These are phyloP conservation scores for Drosophila athabasca DNA, from an alignment of 1,140 invertebrate genomes.

Conservation along the genomic window DNA sequence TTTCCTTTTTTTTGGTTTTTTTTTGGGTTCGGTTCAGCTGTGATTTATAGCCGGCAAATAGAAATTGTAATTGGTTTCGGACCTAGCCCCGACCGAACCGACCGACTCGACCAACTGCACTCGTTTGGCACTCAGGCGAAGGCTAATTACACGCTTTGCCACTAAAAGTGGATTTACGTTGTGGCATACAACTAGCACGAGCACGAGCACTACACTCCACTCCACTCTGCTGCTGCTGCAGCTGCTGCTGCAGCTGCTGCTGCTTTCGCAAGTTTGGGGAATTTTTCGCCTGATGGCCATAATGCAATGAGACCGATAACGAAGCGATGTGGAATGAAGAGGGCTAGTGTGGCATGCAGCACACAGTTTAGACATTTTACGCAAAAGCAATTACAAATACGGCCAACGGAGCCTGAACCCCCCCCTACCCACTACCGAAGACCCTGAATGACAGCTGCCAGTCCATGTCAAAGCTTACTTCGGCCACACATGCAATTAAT, in stretches of 20 bases:
- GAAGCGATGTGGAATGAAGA: conserved; percentile 30
- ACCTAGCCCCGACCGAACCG: not conserved
- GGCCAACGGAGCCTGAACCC: conserved; percentile 15
- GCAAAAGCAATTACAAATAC: conserved; percentile 65
- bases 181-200: conserved; percentile 32
- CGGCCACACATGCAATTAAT: conserved; percentile 69
- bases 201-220: conserved; percentile 8
- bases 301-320: conserved; percentile 58
- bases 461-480: conserved; percentile 55
- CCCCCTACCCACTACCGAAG: not conserved
- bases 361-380: conserved; percentile 53
- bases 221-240: not conserved
- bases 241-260: too few species aligned
- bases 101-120: not conserved
- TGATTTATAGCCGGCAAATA: conserved; percentile 68
- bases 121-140: conserved; percentile 21
- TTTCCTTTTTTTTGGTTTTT: not conserved
- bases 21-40: conserved; percentile 3
- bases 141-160: conserved; percentile 69
- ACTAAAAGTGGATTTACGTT: conserved; percentile 68
- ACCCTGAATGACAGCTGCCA: conserved; percentile 38
- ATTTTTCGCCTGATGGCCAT: conserved; percentile 46
- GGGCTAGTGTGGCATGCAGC: conserved; percentile 1
- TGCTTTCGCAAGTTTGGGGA: conserved; percentile 14
- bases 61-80: conserved; percentile 71